Evolutionary conservation across 2,888 invertebrate species (phyloP).

Genomic region (Chloromyia formosa): DNA sequence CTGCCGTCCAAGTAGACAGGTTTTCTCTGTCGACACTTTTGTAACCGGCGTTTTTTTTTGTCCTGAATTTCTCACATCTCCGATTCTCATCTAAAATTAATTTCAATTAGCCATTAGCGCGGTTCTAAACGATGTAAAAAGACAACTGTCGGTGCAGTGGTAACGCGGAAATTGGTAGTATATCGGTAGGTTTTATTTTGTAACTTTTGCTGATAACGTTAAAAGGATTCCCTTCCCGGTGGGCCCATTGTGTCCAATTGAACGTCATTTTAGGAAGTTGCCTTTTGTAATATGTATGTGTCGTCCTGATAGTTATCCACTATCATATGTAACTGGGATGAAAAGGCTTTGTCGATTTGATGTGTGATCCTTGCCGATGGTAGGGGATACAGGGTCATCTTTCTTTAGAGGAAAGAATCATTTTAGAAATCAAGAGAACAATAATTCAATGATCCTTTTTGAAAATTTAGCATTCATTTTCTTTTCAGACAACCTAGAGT

Average conservation of each 20-base stretch:
- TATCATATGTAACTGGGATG: background rate
- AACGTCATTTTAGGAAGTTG: constrained; percentile 11
- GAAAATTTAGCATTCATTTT: too few species aligned
- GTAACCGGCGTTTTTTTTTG: background rate
- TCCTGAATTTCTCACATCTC: background rate
- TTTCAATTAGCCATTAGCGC: constrained; percentile 34
- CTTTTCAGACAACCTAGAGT: too few species aligned
- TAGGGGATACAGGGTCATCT: background rate
- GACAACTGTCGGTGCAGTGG: constrained; percentile 31
- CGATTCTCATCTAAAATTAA: constrained; percentile 22
- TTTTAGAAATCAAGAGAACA: too few species aligned
- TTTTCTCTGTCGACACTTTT: constrained; percentile 12
- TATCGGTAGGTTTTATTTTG: background rate
- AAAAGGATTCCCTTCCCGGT: constrained; percentile 22
- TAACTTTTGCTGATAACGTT: background rate
- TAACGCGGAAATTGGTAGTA: constrained; percentile 7
- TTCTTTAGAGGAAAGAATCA: too few species aligned
- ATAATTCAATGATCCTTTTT: too few species aligned
- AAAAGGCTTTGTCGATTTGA: background rate
- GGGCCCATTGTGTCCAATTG: constrained; percentile 7
- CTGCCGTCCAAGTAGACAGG: background rate
- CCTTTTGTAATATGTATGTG: constrained; percentile 27
- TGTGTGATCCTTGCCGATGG: background rate
- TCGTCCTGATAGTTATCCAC: background rate
- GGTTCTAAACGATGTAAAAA: constrained; percentile 16